Evolutionary conservation across 2,888 invertebrate species (phyloP).

Genomic region (Lutraria lutraria): DNA sequence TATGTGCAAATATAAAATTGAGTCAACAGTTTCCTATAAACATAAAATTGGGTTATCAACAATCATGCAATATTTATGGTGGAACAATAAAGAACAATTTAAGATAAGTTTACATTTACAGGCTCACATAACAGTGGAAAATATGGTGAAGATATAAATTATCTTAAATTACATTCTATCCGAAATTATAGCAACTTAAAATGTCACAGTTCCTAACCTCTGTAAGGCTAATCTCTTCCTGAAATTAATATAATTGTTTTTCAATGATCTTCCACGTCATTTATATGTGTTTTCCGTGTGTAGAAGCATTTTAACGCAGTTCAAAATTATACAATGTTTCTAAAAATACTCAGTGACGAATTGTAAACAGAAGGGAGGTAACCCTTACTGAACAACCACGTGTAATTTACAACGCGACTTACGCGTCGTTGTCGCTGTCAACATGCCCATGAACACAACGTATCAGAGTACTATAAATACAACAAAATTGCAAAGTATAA

Average conservation of each 20-base stretch:
- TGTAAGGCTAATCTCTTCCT: neutral
- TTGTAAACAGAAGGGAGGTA: conserved; percentile 52
- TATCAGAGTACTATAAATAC: neutral
- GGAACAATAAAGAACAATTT: too few relatives aligned
- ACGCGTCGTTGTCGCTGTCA: neutral
- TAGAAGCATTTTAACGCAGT: neutral
- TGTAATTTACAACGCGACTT: conserved; percentile 34
- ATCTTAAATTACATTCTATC: neutral
- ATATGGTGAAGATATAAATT: neutral
- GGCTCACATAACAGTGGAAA: too few relatives aligned
- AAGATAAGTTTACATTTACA: too few relatives aligned
- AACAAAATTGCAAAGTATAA: neutral
- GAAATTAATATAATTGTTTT: neutral
- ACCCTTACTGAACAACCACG: conserved; percentile 25
- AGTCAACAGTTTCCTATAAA: too few relatives aligned
- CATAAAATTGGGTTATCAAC: neutral
- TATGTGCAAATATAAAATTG: too few relatives aligned
- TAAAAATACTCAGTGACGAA: conserved; percentile 26
- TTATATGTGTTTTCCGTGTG: neutral
- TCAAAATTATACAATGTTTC: neutral
- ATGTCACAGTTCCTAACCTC: neutral
- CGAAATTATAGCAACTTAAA: conserved; percentile 8
- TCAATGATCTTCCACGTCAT: neutral
- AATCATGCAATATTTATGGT: neutral
- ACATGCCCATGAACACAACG: neutral